These are phyloP conservation scores for Leptinotarsa lineolata DNA, from an alignment of 1,140 invertebrate species.

Conservation along the genomic window DNA sequence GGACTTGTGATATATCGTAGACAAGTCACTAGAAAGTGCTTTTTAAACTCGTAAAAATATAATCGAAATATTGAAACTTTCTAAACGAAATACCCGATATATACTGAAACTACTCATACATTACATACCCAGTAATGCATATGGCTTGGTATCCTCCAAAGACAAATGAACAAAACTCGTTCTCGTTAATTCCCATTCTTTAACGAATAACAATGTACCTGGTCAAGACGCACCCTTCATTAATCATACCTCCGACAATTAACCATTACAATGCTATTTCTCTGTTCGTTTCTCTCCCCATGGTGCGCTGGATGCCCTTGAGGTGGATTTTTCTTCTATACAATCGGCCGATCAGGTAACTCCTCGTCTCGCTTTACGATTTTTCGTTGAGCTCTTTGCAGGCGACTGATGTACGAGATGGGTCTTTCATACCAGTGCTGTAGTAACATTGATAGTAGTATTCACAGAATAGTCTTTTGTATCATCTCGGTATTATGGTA, in stretches of 20 bases:
- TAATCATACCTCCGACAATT: constrained; percentile 18
- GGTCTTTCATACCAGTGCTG: background rate
- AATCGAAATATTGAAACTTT: too few relatives aligned
- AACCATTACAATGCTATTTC: constrained; percentile 17
- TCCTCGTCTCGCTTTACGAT: constrained; percentile 20
- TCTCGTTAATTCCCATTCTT: constrained; percentile 13
- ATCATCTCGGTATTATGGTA: too few relatives aligned
- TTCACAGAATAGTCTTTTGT: too few relatives aligned
- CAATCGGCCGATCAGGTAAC: constrained; percentile 23
- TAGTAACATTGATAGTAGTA: too few relatives aligned
- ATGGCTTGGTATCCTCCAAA: background rate
- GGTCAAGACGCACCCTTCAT: constrained; percentile 8
- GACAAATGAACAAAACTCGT: background rate
- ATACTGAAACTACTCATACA: too few relatives aligned
- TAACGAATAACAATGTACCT: background rate
- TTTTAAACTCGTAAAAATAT: too few relatives aligned
- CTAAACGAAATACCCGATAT: too few relatives aligned
- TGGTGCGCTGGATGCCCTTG: constrained; percentile 17
- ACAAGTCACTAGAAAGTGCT: too few relatives aligned
- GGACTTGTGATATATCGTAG: too few relatives aligned
- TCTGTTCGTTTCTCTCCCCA: background rate
- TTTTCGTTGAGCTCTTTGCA: background rate
- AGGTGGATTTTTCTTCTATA: constrained; percentile 14
- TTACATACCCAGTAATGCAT: too few relatives aligned
- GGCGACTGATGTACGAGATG: background rate